phyloP scores from a whole-genome alignment of 2,113 vertebrate species.

The Megaleporinus macrocephalus region DNA sequence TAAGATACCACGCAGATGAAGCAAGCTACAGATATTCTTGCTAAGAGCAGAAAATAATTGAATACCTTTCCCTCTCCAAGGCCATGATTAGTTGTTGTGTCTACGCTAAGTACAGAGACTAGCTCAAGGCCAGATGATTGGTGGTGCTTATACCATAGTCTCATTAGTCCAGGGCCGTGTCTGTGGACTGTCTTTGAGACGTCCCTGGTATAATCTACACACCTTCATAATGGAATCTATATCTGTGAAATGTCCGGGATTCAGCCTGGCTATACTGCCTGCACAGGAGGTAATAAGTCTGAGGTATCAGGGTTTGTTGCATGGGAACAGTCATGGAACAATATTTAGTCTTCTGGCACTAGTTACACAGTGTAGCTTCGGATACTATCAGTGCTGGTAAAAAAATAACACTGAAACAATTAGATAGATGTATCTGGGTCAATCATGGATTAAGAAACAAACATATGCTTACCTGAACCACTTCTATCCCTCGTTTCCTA shows the following conservation, averaged over 20 bases:
- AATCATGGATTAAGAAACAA: background rate
- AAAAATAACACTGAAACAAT: background rate
- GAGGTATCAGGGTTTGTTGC: background rate
- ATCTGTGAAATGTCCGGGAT: slow-evolving; percentile 4
- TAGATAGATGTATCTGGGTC: background rate
- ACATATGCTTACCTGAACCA: slow-evolving; percentile 88
- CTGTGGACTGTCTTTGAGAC: slow-evolving; percentile 1
- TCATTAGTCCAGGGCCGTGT: background rate
- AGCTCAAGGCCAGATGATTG: slow-evolving; percentile 29
- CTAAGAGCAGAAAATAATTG: background rate
- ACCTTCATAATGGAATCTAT: background rate
- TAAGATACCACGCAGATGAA: background rate
- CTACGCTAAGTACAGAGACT: slow-evolving; percentile 15
- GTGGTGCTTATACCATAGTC: slow-evolving; percentile 12
- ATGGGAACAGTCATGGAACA: background rate
- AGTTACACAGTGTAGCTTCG: background rate
- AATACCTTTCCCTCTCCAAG: background rate
- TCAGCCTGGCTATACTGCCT: background rate
- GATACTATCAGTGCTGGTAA: background rate
- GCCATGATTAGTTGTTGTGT: background rate
- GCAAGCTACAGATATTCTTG: background rate
- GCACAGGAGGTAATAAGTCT: background rate
- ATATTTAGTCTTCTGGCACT: background rate
- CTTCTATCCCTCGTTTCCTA: slow-evolving; percentile 97
- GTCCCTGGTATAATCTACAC: background rate